phyloP scores from a whole-genome alignment of 2,113 vertebrate genomes.

The Salvelinus namaycush region DNA sequence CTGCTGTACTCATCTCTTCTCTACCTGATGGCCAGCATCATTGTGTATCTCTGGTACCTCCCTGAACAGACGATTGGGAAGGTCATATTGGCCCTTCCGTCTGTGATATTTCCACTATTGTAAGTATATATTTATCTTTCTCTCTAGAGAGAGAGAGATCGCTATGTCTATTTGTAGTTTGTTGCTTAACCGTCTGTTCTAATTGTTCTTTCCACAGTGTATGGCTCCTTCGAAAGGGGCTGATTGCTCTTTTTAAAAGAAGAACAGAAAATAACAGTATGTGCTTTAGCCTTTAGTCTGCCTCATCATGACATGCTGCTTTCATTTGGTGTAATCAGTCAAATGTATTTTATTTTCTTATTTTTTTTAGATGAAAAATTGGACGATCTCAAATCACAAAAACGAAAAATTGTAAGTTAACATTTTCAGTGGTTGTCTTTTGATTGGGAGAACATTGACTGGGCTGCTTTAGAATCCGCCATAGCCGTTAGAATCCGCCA shows the following conservation, averaged over 20 bases:
- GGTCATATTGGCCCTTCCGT: constrained; percentile 84
- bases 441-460: too few relatives aligned
- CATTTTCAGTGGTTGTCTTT: background rate
- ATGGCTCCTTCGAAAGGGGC: constrained; percentile 88
- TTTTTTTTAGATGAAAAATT: constrained; percentile 86
- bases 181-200: background rate
- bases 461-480: background rate
- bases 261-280: constrained; percentile 95
- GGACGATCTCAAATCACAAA: constrained; percentile 89
- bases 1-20: constrained; percentile 88
- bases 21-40: constrained; percentile 83
- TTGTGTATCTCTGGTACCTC: constrained; percentile 94
- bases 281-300: constrained; percentile 30
- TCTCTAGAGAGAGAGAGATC: too few relatives aligned
- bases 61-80: constrained; percentile 87
- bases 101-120: constrained; percentile 90
- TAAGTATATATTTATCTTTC: constrained; percentile 76
- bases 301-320: background rate
- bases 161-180: background rate
- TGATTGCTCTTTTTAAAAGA: constrained; percentile 89
- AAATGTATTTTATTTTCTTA: background rate
- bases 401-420: constrained; percentile 95
- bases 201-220: constrained; percentile 73
- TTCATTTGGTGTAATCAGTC: background rate
- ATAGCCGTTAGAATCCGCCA: background rate